A percentile compares a stretch with the other conserved stretches of the same genome.
phyloP scores from a whole-genome alignment of 2,113 vertebrate species.

The Platichthys flesus region DNA sequence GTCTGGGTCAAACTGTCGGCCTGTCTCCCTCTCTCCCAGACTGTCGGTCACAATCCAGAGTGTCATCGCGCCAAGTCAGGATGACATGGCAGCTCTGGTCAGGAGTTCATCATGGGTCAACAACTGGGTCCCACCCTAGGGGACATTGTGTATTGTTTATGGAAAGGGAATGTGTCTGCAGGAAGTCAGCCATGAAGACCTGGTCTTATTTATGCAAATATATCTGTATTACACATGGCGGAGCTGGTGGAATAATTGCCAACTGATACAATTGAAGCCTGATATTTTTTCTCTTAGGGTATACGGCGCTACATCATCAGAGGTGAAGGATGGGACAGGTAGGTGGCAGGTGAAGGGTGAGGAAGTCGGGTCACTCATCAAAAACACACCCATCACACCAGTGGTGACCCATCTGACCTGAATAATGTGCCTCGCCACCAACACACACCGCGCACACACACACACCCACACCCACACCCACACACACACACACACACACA shows the following conservation, averaged over 20 bases:
- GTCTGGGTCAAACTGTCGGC: slow-evolving; percentile 72
- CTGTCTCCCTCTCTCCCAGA: slow-evolving; percentile 51
- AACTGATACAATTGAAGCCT: slow-evolving; percentile 23
- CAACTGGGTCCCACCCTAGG: slow-evolving; percentile 60
- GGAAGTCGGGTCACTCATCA: slow-evolving; percentile 53
- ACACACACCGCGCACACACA: slow-evolving; percentile 18
- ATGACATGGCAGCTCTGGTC: slow-evolving; percentile 76
- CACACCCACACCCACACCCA: slow-evolving; percentile 23
- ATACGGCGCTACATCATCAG: slow-evolving; percentile 9
- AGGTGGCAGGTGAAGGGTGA: slow-evolving; percentile 47
- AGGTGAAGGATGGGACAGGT: slow-evolving; percentile 38
- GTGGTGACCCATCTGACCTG: slow-evolving; percentile 56
- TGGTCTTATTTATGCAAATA: slow-evolving; percentile 64
- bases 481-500: slow-evolving; percentile 21
- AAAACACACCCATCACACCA: slow-evolving; percentile 67
- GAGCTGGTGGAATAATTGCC: slow-evolving; percentile 37
- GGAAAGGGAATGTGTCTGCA: slow-evolving; percentile 36
- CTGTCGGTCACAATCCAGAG: slow-evolving; percentile 61
- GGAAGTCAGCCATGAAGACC: slow-evolving; percentile 54
- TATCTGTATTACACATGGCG: slow-evolving; percentile 28
- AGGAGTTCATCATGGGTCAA: slow-evolving; percentile 75
- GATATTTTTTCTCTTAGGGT: slow-evolving; percentile 8
- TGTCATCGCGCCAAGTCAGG: slow-evolving; percentile 54
- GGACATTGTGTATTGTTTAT: slow-evolving; percentile 61
- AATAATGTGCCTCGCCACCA: neutral